Evolutionary conservation across 2,888 invertebrate species (phyloP), one percentile per base, ranked within the genome.

Genomic region (Cerceris ruficornis): DNA sequence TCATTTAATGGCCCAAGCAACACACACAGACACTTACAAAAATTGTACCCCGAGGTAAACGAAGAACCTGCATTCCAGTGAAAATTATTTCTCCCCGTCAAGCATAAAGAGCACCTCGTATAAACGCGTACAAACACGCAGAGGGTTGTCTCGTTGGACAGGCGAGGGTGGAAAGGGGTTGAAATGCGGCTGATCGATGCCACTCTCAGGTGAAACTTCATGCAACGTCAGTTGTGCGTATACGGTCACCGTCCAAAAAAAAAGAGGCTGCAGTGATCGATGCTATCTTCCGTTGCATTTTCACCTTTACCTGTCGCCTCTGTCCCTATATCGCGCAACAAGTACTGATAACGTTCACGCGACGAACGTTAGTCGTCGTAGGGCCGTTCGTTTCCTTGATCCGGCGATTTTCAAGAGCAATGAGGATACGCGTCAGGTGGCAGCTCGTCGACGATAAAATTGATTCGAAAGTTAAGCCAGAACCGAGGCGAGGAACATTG

Each of bases 21-120:
- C 28, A 28, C 28, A 28, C 28, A 28, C 28, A 28, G 28, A 4
- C 28, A 28, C 28, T 13, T 42, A 17, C 7, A 15, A 28, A 17
- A 17, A 28, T 50, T 28, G 50, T 9, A 62, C 13, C 14, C 13
- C 15, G 28, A 39, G 64, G 9, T 6, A 64, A 41, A 50, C n/a
- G 49, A 15, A 14, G 46, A 15, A 9, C 43, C 13, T 8, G 64
- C 46, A 28, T 71, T 61, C 49, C 50, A 14, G 75, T 65, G 62
- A 54, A 75, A 80, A 77, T 78, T 81, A 81, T 82, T 81, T 81
- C 78, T 75, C 77, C 59, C 75, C 64, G 11, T 28, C 68, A 43
- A 49, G 61, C 59, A 70, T 68, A 81, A 70, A 78, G 82, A 71
- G 77, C 50, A 50, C 14, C 61, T 52, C 58, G 77, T 54, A 69